These are phyloP conservation scores for Cataglyphis livida DNA, from an alignment of 2,888 invertebrate species.

Conservation along the genomic window DNA sequence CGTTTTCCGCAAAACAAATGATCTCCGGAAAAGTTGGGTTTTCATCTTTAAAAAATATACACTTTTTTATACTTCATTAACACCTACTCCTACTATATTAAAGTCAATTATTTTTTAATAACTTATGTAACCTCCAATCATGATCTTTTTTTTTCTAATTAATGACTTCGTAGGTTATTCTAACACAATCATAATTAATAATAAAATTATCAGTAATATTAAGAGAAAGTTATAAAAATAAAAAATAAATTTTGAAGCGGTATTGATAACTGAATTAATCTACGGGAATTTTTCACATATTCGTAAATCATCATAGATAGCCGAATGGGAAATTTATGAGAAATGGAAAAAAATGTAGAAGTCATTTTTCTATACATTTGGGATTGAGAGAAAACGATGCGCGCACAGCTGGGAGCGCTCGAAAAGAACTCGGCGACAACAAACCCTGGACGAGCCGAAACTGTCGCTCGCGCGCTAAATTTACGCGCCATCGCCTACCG, in stretches of 20 bases:
- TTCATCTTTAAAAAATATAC: not conserved
- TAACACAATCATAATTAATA: not conserved
- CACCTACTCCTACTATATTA: not conserved
- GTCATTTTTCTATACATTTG: not conserved
- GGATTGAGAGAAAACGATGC: slow-evolving; percentile 7
- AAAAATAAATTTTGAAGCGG: not conserved
- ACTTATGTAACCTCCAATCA: not conserved
- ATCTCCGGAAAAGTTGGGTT: slow-evolving; percentile 39
- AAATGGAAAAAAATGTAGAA: too few species aligned
- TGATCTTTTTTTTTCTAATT: not conserved
- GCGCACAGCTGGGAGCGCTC: not conserved
- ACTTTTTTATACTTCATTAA: not conserved
- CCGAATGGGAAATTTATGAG: not conserved
- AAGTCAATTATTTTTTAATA: not conserved
- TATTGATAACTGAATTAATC: not conserved
- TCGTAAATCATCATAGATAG: not conserved
- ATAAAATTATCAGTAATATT: not conserved
- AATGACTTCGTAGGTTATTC: not conserved
- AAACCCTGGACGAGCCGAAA: slow-evolving; percentile 54
- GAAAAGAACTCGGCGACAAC: slow-evolving; percentile 33
- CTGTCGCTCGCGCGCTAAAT: slow-evolving; percentile 71
- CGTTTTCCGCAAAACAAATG: not conserved
- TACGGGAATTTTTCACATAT: not conserved
- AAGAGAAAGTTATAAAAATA: not conserved
- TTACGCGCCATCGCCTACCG: slow-evolving; percentile 73